A percentile compares a stretch with the other conserved stretches of the same genome.
Evolutionary conservation across 2,888 invertebrate genomes (phyloP).

Genomic region (Spodoptera littoralis): DNA sequence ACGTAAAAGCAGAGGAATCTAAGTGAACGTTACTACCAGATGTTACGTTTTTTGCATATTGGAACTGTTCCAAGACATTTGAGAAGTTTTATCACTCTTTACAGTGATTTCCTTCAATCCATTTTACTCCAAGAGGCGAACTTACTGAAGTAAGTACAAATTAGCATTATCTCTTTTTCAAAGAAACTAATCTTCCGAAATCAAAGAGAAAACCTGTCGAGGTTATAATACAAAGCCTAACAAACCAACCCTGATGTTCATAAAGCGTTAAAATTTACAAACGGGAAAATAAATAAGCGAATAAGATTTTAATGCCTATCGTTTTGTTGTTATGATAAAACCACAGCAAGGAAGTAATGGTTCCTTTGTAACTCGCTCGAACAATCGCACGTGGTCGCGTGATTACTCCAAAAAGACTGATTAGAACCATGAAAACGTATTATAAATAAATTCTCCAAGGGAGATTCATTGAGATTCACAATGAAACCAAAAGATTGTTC

Average conservation of each 20-base stretch:
- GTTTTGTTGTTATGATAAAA: constrained; percentile 30
- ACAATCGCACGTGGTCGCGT: constrained; percentile 40
- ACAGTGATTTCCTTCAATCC: constrained; percentile 23
- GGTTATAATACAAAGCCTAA: constrained; percentile 8
- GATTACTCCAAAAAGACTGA: constrained; percentile 34
- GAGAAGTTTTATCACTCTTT: constrained; percentile 53
- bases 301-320: constrained; percentile 19
- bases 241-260: background rate
- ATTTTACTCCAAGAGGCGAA: constrained; percentile 6
- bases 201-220: background rate
- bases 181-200: background rate
- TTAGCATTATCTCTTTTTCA: no score
- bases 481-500: constrained; percentile 61
- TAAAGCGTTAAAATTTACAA: constrained; percentile 23
- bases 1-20: constrained; percentile 29
- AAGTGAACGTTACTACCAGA: constrained; percentile 50
- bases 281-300: constrained; percentile 19
- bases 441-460: constrained; percentile 43
- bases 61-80: constrained; percentile 52
- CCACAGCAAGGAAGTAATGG: constrained; percentile 29
- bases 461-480: constrained; percentile 46
- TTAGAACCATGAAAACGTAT: constrained; percentile 47
- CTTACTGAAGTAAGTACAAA: background rate
- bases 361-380: constrained; percentile 34
- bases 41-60: constrained; percentile 58